Evolutionary conservation across 37 sponge, comb jelly and placozoan species (phyloP), one percentile per base, ranked within the genome.

Genomic region (Mnemiopsis leidyi): DNA sequence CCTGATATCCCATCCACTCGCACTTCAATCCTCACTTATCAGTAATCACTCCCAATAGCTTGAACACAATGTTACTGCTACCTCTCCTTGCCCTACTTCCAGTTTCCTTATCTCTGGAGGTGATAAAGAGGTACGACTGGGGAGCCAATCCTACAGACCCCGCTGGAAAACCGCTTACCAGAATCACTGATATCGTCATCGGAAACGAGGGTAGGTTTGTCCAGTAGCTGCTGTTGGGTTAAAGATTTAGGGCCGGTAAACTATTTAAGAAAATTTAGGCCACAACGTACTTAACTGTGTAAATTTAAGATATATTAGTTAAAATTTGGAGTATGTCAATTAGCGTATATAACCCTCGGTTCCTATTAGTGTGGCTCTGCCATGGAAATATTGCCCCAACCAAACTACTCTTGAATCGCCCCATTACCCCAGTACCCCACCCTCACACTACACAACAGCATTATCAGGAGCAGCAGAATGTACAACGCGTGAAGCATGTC

Each of bases 141-240:
- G 90, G 35, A 40, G 40, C 90, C 2, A 28, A 85, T 0, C 61
- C 90, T 13, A 85, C 61, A 25, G 36, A 33, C n/a, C 29, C 61
- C 1, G 25, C 61, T 1, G 61, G 40, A 0, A 28, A 28, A 23
- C 7, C 90, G 0, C 40, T 85, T 1, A n/a, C 61, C 24, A 21
- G 35, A 0, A 85, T 85, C 23, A 85, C 40, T 23, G 90, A 85
- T 39, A 40, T 85, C n/a, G 90, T 85, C 24, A 85, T 85, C 61
- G 90, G 90, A 40, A 40, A 85, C 23, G 79, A 77, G 20, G 79
- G 79, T 77, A 71, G 26, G 73, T 71, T 7, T n/a, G n/a, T n/a
- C n/a, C n/a, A n/a, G n/a, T 48, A 48, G 61, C 13, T 48, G 61
- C 61, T 48, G 5, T 48, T 13, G n/a, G n/a, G n/a, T n/a, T n/a